Evolutionary conservation across 2,113 vertebrate species (phyloP), one percentile per base, ranked within the genome.

Genomic region (Mesocricetus auratus): DNA sequence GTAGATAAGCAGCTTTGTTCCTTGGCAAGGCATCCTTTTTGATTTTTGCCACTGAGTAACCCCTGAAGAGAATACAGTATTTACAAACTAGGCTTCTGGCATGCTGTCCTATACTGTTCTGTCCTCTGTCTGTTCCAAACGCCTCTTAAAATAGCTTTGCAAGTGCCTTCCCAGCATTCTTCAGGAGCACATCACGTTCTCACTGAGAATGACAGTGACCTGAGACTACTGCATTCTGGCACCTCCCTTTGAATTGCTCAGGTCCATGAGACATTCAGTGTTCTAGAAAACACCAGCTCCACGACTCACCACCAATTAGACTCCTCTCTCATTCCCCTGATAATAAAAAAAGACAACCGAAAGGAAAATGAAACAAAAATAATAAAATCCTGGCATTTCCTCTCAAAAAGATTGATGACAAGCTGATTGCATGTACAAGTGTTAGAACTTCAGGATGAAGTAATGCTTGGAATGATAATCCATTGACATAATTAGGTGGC

Each of bases 71-170:
- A 97, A 95, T 87, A 88, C 33, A 87, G 47, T 83, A 91, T 94
- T 96, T 95, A 93, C 91, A 97, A 95, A 94, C 91, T 60, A 74
- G 74, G 36, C 19, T 92, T 94, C 62, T 96, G 71, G 4, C 8
- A 85, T 85, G 79, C 93, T 82, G 78, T 66, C 47, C 60, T 77
- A 69, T 16, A 68, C 75, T n/a, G 95, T 64, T 36, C 50, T 94
- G 53, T 82, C 95, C 56, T 90, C 36, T 96, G 93, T 7, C 42
- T 74, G 92, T 78, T 94, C 93, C 92, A 31, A 78, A 47, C 3
- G 33, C 64, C 96, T 97, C 94, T 93, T 86, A 95, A 94, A 97
- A 93, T 96, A 97, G 89, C 74, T 91, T 89, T 64, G 53, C 92
- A 93, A 97, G 91, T 81, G 71, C 22, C 71, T 94, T 8, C 95